Evolutionary conservation across 1,140 invertebrate genomes (phyloP).

Genomic region (Leucophenga varia): DNA sequence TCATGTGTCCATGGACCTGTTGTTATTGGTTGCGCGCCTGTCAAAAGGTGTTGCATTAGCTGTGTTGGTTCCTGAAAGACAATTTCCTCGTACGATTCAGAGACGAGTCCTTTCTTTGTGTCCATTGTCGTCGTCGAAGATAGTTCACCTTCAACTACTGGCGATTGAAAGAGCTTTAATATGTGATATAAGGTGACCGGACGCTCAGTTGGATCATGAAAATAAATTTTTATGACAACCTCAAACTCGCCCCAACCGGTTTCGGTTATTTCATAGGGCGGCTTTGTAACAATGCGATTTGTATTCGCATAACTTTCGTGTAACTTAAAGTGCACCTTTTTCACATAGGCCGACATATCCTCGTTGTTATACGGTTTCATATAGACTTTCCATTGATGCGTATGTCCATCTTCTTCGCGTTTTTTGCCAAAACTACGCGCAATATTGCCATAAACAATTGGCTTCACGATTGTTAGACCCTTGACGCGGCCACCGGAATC

Average conservation of each 20-base stretch:
- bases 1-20: conserved; percentile 80
- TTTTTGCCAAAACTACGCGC: conserved; percentile 96
- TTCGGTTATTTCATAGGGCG: conserved; percentile 96
- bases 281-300: conserved; percentile 88
- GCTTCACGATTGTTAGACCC: conserved; percentile 90
- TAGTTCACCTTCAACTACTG: conserved; percentile 61
- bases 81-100: conserved; percentile 96
- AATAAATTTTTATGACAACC: conserved; percentile 97
- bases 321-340: conserved; percentile 96
- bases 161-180: conserved; percentile 89
- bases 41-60: conserved; percentile 87
- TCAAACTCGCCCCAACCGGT: conserved; percentile 99
- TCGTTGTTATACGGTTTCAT: conserved; percentile 91
- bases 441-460: conserved; percentile 96
- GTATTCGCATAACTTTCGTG: conserved; percentile 97
- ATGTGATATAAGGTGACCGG: conserved; percentile 95
- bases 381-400: conserved; percentile 99
- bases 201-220: conserved; percentile 94
- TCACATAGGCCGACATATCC: conserved; percentile 93
- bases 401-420: conserved; percentile 97
- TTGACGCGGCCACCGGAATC: conserved; percentile 80
- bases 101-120: conserved; percentile 81
- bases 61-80: conserved; percentile 96
- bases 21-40: conserved; percentile 73
- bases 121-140: conserved; percentile 63